Evolutionary conservation across 2,797 vertebrate genomes (phyloP).

Genomic region (Spinibarbus caldwelli): DNA sequence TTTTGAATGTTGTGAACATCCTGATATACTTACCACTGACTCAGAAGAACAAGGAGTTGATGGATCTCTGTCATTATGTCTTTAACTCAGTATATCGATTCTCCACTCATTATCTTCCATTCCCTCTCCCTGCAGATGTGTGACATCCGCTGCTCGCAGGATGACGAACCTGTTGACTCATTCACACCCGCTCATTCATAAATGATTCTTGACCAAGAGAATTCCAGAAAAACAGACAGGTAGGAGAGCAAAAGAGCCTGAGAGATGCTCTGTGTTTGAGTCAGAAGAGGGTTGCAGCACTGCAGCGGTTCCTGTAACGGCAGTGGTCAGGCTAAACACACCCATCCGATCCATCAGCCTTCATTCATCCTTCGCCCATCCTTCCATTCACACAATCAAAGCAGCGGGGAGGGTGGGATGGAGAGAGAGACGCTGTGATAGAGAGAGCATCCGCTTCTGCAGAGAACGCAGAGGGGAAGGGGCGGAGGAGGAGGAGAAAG

Average conservation of each 20-base stretch:
- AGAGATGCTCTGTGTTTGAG: background rate
- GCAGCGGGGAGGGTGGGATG: slow-evolving; percentile 23
- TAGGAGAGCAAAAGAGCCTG: slow-evolving; percentile 5
- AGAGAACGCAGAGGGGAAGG: slow-evolving; percentile 5
- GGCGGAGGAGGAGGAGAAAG: slow-evolving; percentile 20
- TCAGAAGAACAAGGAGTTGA: background rate
- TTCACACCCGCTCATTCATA: slow-evolving; percentile 33
- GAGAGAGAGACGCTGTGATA: slow-evolving; percentile 39
- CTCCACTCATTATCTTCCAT: background rate
- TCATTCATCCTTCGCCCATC: slow-evolving; percentile 56
- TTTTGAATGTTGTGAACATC: background rate
- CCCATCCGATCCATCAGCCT: slow-evolving; percentile 55
- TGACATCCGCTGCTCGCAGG: slow-evolving; percentile 1
- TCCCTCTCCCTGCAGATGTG: background rate
- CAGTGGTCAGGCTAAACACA: slow-evolving; percentile 51
- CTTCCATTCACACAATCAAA: slow-evolving; percentile 59
- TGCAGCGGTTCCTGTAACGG: slow-evolving; percentile 52
- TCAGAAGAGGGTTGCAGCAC: slow-evolving; percentile 40
- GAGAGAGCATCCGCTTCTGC: slow-evolving; percentile 49
- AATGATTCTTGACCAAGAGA: background rate
- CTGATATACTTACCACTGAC: background rate
- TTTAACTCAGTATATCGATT: slow-evolving; percentile 13
- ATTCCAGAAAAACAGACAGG: background rate
- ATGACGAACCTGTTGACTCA: slow-evolving; percentile 36
- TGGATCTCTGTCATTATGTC: slow-evolving; percentile 10